phyloP scores from a whole-genome alignment of 2,797 vertebrate species.

The Bradypodion ventrale region DNA sequence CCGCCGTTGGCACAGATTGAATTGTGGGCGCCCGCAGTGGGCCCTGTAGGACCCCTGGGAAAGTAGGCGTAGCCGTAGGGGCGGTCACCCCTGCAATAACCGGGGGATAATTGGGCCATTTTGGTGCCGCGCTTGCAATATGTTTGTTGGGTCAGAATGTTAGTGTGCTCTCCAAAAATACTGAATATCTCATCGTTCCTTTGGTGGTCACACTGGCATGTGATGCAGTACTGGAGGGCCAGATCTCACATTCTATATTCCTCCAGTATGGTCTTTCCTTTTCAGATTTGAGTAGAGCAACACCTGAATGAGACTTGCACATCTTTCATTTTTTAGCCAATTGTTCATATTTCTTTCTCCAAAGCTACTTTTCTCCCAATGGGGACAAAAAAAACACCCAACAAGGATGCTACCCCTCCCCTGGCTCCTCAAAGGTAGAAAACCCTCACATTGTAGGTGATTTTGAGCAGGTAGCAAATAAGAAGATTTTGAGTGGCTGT shows the following conservation, averaged over 20 bases:
- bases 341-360: background rate
- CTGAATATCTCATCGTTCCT: background rate
- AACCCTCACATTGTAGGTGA: background rate
- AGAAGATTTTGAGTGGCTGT: background rate
- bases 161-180: background rate
- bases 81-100: too few species aligned
- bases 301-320: background rate
- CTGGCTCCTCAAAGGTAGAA: background rate
- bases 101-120: too few species aligned
- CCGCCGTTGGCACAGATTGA: too few species aligned
- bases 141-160: background rate
- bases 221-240: background rate
- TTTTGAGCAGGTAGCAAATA: background rate
- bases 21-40: too few species aligned
- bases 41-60: too few species aligned
- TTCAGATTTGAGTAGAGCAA: background rate
- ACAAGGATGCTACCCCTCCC: background rate
- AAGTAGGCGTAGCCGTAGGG: too few species aligned
- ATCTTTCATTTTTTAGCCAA: background rate
- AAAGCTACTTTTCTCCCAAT: background rate
- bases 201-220: background rate
- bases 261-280: background rate
- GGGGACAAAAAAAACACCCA: too few species aligned
- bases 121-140: too few species aligned
- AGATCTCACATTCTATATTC: background rate